Conservation (phyloP, 30 jellyfish, hydroid and myxozoan genomes). For the Aurelia coerulea region DNA sequence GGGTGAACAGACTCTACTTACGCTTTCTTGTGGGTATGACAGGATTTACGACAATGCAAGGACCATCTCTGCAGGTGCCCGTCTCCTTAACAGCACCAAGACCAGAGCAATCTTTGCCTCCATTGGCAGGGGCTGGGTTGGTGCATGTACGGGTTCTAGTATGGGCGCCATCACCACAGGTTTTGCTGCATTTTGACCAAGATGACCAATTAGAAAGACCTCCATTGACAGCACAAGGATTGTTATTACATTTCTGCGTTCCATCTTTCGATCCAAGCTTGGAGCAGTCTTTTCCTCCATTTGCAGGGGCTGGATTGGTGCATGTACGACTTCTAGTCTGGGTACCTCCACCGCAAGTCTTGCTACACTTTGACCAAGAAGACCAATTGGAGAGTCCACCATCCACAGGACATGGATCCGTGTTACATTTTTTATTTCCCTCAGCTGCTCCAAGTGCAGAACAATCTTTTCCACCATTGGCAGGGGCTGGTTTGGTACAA, state of each 20-base stretch:
- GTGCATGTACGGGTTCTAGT: too few species aligned
- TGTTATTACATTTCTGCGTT: too few species aligned
- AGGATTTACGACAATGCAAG: not conserved
- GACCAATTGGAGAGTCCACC: conserved; percentile 83
- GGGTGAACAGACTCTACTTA: not conserved
- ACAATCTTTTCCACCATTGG: conserved; percentile 81
- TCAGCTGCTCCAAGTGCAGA: conserved; percentile 58
- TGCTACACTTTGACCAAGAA: conserved; percentile 74
- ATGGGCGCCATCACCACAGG: too few species aligned
- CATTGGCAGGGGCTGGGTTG: too few species aligned
- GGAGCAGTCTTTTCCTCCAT: conserved; percentile 68
- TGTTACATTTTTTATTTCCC: conserved; percentile 41
- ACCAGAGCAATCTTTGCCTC: too few species aligned
- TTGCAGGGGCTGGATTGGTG: conserved; percentile 77
- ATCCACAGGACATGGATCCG: conserved; percentile 28
- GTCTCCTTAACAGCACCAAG: too few species aligned
- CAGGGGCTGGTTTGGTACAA: conserved; percentile 84
- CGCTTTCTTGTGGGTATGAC: not conserved
- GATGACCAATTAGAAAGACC: too few species aligned
- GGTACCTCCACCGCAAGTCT: conserved; percentile 81
- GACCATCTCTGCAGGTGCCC: too few species aligned
- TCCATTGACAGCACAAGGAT: too few species aligned
- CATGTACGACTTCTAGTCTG: conserved; percentile 62
- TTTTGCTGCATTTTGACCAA: too few species aligned
- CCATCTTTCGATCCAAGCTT: too few species aligned